Percentiles rank a stretch among this genome's conserved stretches.
phyloP scores from a whole-genome alignment of 30 jellyfish, hydroid and myxozoan species.

The Chrysaora quinquecirrha region DNA sequence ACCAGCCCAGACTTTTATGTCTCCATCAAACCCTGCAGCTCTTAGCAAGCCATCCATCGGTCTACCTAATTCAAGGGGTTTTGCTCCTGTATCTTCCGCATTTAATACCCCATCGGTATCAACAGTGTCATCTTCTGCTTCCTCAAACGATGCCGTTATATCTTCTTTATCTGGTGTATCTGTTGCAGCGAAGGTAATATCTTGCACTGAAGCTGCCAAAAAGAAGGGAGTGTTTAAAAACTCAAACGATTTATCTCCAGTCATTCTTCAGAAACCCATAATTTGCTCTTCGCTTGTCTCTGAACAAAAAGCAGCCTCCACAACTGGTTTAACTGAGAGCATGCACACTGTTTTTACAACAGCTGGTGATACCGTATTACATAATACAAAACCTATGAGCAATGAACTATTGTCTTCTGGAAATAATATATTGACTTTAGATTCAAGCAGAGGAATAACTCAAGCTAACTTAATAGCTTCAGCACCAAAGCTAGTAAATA shows the following conservation, averaged over 20 bases:
- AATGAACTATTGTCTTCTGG: not conserved
- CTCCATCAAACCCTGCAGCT: conserved; percentile 35
- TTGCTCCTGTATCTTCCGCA: conserved; percentile 21
- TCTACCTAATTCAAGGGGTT: conserved; percentile 14
- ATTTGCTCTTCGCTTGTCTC: not conserved
- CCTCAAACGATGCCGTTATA: not conserved
- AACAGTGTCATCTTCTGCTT: not conserved
- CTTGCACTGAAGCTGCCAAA: conserved; percentile 1
- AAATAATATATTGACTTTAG: not conserved
- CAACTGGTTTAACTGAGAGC: not conserved
- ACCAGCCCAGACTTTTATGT: conserved; percentile 53
- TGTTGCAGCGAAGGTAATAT: not conserved
- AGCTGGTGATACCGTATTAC: not conserved
- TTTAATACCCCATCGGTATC: conserved; percentile 11
- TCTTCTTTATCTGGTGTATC: not conserved
- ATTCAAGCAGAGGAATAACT: too few relatives aligned
- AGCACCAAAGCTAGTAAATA: not conserved
- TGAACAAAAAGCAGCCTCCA: not conserved
- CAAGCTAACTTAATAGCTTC: too few relatives aligned
- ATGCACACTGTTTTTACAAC: not conserved
- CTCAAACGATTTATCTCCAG: too few relatives aligned
- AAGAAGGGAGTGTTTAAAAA: not conserved
- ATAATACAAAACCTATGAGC: not conserved
- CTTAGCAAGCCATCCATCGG: conserved; percentile 56
- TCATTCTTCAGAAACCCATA: not conserved